Percentiles rank a stretch among this genome's conserved stretches.
Evolutionary conservation across 1,140 invertebrate species (phyloP).

Genomic region (Drosophila murphyi): DNA sequence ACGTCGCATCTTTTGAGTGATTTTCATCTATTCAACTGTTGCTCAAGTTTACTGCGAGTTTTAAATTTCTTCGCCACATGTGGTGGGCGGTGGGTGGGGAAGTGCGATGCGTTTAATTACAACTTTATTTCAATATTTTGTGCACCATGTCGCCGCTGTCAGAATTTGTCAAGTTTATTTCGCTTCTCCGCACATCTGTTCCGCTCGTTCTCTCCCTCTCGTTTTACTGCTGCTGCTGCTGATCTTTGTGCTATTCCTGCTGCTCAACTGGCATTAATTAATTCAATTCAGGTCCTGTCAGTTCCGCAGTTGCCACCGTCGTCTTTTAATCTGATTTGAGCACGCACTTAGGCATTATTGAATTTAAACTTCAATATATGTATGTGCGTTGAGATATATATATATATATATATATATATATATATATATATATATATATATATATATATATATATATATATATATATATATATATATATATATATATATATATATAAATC

Average conservation of each 20-base stretch:
- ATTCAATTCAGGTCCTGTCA: conserved; percentile 79
- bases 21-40: conserved; percentile 77
- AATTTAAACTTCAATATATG: conserved; percentile 67
- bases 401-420: conserved; percentile 22
- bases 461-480: conserved; percentile 13
- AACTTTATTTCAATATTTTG: conserved; percentile 81
- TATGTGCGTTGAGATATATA: neutral
- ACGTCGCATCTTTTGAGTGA: conserved; percentile 65
- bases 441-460: conserved; percentile 12
- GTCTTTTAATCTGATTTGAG: conserved; percentile 77
- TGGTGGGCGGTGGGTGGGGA: neutral
- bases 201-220: neutral
- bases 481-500: conserved; percentile 38
- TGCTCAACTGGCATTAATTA: conserved; percentile 72
- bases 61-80: conserved; percentile 9
- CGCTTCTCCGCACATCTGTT: neutral
- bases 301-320: conserved; percentile 53
- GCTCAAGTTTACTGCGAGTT: conserved; percentile 44
- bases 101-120: conserved; percentile 73
- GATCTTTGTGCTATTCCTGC: conserved; percentile 28
- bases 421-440: too few relatives aligned
- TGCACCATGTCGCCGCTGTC: conserved; percentile 57
- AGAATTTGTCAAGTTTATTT: conserved; percentile 55
- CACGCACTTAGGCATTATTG: conserved; percentile 74
- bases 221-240: neutral